These are phyloP conservation scores for Crossocerus cetratus DNA, from an alignment of 2,888 invertebrate genomes.

Conservation along the genomic window DNA sequence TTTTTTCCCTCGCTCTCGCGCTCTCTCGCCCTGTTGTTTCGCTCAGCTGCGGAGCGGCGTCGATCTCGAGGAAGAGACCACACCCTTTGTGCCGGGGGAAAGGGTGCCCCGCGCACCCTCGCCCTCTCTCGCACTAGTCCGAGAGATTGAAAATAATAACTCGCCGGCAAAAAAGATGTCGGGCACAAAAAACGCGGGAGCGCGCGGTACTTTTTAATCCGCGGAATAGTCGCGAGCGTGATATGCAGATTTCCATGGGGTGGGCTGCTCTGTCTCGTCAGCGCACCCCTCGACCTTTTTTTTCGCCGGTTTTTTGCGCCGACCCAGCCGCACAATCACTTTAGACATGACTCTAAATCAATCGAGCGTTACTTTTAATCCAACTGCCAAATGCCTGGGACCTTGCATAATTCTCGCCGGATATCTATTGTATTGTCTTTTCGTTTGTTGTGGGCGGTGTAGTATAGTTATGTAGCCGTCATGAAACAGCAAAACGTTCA, in stretches of 20 bases:
- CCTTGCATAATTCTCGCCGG: constrained; percentile 40
- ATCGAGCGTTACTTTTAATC: constrained; percentile 53
- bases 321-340: constrained; percentile 33
- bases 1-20: too few species aligned
- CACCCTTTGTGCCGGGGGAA: constrained; percentile 40
- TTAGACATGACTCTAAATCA: constrained; percentile 52
- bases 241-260: constrained; percentile 69
- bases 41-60: neutral
- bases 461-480: too few species aligned
- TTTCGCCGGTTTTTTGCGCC: constrained; percentile 18
- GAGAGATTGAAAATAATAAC: constrained; percentile 64
- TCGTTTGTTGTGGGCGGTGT: too few species aligned
- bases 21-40: neutral
- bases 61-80: constrained; percentile 25
- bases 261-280: constrained; percentile 54
- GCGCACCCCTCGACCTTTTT: constrained; percentile 38
- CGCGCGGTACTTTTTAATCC: constrained; percentile 66
- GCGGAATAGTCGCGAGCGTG: constrained; percentile 65
- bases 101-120: constrained; percentile 34
- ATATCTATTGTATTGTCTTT: neutral
- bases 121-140: constrained; percentile 43
- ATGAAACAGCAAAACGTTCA: too few species aligned
- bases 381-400: constrained; percentile 48
- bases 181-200: constrained; percentile 48
- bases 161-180: constrained; percentile 59